Evolutionary conservation across 2,888 invertebrate genomes (phyloP).

Genomic region (Hecatera dysodea): DNA sequence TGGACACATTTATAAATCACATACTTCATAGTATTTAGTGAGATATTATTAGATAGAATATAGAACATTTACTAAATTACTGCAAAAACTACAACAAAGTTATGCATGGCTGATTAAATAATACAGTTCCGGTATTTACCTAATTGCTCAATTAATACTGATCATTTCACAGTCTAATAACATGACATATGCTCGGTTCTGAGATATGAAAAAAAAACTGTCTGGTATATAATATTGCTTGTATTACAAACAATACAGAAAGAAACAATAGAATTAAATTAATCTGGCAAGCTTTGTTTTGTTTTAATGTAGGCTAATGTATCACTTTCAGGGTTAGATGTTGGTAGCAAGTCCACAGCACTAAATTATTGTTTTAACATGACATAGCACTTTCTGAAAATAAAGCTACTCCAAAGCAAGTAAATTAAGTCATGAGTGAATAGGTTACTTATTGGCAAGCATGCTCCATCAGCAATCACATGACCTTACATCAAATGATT

Average conservation of each 20-base stretch:
- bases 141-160: slow-evolving; percentile 44
- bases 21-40: slow-evolving; percentile 10
- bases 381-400: neutral
- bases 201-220: slow-evolving; percentile 8
- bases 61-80: slow-evolving; percentile 29
- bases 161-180: slow-evolving; percentile 50
- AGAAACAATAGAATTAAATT: slow-evolving; percentile 53
- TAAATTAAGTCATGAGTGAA: neutral
- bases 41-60: slow-evolving; percentile 29
- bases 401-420: neutral
- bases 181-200: neutral
- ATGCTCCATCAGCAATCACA: no score
- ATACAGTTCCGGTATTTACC: slow-evolving; percentile 31
- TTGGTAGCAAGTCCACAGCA: slow-evolving; percentile 16
- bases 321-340: slow-evolving; percentile 40
- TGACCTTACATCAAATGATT: no score
- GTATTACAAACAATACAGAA: slow-evolving; percentile 35
- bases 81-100: slow-evolving; percentile 36
- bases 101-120: slow-evolving; percentile 47
- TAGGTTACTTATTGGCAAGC: no score
- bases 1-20: neutral
- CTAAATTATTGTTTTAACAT: neutral
- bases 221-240: slow-evolving; percentile 38
- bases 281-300: slow-evolving; percentile 50
- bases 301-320: slow-evolving; percentile 56